phyloP scores from a whole-genome alignment of 2,888 invertebrate genomes.

The Polydrusus tereticollis region DNA sequence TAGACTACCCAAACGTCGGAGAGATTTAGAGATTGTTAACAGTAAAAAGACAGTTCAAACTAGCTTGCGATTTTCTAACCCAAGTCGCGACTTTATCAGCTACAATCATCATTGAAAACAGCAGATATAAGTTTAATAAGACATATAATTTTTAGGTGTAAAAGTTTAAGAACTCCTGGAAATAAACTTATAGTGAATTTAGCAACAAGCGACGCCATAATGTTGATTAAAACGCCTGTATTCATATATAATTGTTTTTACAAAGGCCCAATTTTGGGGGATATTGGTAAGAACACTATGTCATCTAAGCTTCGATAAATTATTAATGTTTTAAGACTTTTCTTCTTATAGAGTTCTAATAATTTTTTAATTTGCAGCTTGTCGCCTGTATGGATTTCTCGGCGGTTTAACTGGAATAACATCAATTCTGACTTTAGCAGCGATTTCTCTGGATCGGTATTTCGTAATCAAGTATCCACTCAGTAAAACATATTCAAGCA shows the following conservation, averaged over 20 bases:
- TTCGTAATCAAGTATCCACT: slow-evolving; percentile 85
- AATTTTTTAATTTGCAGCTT: slow-evolving; percentile 70
- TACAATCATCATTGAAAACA: no score
- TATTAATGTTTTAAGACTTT: not conserved
- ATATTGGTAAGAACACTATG: slow-evolving; percentile 71
- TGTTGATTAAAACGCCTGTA: slow-evolving; percentile 80
- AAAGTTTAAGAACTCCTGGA: slow-evolving; percentile 79
- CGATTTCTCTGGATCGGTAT: slow-evolving; percentile 86
- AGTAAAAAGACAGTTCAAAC: no score
- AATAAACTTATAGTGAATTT: slow-evolving; percentile 82
- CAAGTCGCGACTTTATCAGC: not conserved
- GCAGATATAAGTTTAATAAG: no score
- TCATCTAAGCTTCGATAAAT: not conserved
- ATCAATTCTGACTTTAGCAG: slow-evolving; percentile 84
- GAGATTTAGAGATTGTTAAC: no score
- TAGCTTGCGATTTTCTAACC: no score
- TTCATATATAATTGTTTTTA: slow-evolving; percentile 82
- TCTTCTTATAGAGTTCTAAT: not conserved
- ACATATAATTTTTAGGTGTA: slow-evolving; percentile 73
- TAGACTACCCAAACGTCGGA: no score
- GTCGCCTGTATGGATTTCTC: slow-evolving; percentile 83
- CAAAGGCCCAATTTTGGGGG: slow-evolving; percentile 80
- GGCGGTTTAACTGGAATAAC: slow-evolving; percentile 86
- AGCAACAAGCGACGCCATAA: slow-evolving; percentile 80
- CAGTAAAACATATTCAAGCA: slow-evolving; percentile 74